These are phyloP conservation scores for Drosophila macrospina DNA, from an alignment of 2,888 invertebrate genomes.

Conservation along the genomic window DNA sequence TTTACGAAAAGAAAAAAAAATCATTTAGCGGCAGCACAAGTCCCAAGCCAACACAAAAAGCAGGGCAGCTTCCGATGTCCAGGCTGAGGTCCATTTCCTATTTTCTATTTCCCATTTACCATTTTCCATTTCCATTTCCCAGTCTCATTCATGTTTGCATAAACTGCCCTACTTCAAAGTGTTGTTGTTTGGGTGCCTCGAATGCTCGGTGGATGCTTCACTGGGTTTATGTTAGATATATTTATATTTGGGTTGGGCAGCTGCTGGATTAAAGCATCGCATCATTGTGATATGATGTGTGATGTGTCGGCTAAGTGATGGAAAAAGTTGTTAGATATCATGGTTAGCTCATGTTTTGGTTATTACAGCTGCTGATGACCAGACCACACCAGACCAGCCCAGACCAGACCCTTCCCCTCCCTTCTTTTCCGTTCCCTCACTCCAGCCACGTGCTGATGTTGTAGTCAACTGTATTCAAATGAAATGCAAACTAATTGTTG, in stretches of 20 bases:
- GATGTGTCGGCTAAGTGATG: slow-evolving; percentile 62
- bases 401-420: slow-evolving; percentile 34
- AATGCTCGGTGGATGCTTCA: slow-evolving; percentile 38
- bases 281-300: slow-evolving; percentile 46
- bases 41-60: slow-evolving; percentile 5
- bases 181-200: slow-evolving; percentile 48
- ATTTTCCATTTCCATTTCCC: slow-evolving; percentile 36
- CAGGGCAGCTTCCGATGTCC: slow-evolving; percentile 55
- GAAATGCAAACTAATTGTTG: slow-evolving; percentile 73
- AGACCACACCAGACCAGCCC: too few relatives aligned
- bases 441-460: slow-evolving; percentile 22
- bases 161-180: slow-evolving; percentile 76
- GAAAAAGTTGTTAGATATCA: slow-evolving; percentile 61
- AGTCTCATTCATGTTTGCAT: slow-evolving; percentile 64
- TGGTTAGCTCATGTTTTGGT: slow-evolving; percentile 61
- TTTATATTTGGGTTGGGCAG: slow-evolving; percentile 40
- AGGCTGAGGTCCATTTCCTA: slow-evolving; percentile 17
- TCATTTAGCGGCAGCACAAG: slow-evolving; percentile 47
- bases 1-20: slow-evolving; percentile 36
- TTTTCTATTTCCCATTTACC: slow-evolving; percentile 36
- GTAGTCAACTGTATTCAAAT: slow-evolving; percentile 61
- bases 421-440: not conserved
- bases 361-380: slow-evolving; percentile 74
- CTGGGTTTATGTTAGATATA: slow-evolving; percentile 17
- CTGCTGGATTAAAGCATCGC: slow-evolving; percentile 58